phyloP scores from a whole-genome alignment of 2,888 invertebrate species.

The Bimastos eiseni region DNA sequence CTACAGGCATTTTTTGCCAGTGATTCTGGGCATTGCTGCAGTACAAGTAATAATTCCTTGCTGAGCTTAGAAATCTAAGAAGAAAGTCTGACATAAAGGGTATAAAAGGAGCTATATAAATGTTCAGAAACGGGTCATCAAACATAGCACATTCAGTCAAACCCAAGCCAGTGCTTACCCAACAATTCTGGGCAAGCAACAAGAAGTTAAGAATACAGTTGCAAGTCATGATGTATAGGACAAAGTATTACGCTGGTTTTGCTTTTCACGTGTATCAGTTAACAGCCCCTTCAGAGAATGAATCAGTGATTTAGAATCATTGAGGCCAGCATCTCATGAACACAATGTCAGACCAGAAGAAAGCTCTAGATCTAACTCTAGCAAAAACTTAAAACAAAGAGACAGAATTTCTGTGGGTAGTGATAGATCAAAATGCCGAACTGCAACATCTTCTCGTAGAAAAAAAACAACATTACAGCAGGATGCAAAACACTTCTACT shows the following conservation, averaged over 20 bases:
- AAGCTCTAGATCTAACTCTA: no score
- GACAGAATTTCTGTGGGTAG: neutral
- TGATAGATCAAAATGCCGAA: neutral
- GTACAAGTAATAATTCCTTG: neutral
- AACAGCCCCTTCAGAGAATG: neutral
- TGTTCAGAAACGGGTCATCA: neutral
- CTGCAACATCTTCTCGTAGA: neutral
- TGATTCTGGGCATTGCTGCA: neutral
- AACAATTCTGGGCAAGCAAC: neutral
- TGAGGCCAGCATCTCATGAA: neutral
- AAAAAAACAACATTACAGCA: neutral
- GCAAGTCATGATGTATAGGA: neutral
- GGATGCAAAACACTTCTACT: constrained; percentile 2
- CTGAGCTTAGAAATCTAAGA: no score
- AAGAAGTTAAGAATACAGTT: neutral
- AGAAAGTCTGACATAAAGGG: no score
- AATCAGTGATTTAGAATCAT: neutral
- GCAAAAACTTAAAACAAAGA: neutral
- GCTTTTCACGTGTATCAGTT: neutral
- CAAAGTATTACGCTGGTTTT: neutral
- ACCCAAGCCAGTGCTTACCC: no score
- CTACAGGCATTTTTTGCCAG: neutral
- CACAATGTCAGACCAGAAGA: neutral
- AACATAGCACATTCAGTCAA: neutral
- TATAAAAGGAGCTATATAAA: neutral